Percentiles rank a stretch among this genome's conserved stretches.
Conservation (phyloP, 1,140 invertebrate species). For the Magallana ariakensis region DNA sequence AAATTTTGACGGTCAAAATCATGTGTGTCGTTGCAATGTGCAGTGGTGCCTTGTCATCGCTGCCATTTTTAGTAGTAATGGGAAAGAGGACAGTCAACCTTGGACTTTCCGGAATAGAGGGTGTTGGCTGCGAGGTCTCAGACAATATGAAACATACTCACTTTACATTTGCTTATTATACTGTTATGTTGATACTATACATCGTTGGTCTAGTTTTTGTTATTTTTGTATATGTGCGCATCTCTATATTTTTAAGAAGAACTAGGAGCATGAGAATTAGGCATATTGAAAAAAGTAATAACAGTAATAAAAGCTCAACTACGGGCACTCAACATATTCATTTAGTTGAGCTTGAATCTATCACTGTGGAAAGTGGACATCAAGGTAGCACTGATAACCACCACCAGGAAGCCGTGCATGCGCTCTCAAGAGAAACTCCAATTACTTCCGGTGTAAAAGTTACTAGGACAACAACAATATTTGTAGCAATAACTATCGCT, state of each 20-base stretch:
- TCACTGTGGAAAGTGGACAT: no score
- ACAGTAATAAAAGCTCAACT: no score
- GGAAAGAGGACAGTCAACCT: slow-evolving; percentile 65
- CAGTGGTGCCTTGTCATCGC: slow-evolving; percentile 64
- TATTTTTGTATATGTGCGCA: slow-evolving; percentile 63
- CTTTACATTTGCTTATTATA: slow-evolving; percentile 72
- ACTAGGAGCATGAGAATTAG: neutral
- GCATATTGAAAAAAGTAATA: no score
- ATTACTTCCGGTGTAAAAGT: slow-evolving; percentile 42
- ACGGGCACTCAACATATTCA: no score
- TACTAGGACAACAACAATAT: slow-evolving; percentile 55
- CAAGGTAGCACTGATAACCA: no score
- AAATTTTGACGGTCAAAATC: slow-evolving; percentile 62
- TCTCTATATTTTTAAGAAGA: slow-evolving; percentile 63
- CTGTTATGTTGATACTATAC: slow-evolving; percentile 66
- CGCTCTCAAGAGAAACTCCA: no score
- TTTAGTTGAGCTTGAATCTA: no score
- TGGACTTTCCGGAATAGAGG: slow-evolving; percentile 57
- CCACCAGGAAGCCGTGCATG: no score
- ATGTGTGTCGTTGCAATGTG: slow-evolving; percentile 68
- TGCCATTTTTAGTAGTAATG: slow-evolving; percentile 72
- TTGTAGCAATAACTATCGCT: slow-evolving; percentile 54
- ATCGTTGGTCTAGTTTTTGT: slow-evolving; percentile 65
- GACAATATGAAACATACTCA: slow-evolving; percentile 70
- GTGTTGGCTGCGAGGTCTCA: slow-evolving; percentile 71